Conservation (phyloP, 1,140 invertebrate species). For the Macrobrachium nipponense region DNA sequence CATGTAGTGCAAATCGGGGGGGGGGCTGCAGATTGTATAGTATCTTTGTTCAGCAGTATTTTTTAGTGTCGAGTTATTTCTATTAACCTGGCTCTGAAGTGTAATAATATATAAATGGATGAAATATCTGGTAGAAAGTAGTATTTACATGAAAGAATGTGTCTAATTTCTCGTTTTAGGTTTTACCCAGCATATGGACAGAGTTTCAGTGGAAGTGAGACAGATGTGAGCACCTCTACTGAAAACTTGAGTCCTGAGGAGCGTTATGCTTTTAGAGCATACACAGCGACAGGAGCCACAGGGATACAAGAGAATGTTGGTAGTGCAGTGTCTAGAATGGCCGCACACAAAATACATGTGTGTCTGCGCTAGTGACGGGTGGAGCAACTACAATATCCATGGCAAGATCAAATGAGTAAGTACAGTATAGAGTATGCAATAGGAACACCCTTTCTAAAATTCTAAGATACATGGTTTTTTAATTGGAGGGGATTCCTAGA, state of each 20-base stretch:
- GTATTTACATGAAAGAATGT: not conserved
- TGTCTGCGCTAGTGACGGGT: slow-evolving; percentile 28
- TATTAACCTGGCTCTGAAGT: no score
- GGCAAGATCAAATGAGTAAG: slow-evolving; percentile 53
- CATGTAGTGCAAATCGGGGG: no score
- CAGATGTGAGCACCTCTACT: slow-evolving; percentile 89
- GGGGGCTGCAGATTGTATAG: no score
- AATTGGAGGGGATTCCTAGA: no score
- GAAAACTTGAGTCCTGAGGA: slow-evolving; percentile 90
- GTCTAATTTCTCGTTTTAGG: not conserved
- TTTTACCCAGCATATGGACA: slow-evolving; percentile 69
- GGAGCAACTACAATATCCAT: slow-evolving; percentile 26
- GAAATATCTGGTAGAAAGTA: not conserved
- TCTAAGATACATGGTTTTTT: no score
- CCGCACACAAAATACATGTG: slow-evolving; percentile 62
- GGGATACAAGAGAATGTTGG: slow-evolving; percentile 80
- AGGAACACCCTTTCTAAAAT: not conserved
- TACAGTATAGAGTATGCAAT: not conserved
- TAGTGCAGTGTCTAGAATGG: slow-evolving; percentile 69
- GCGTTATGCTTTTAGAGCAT: slow-evolving; percentile 82
- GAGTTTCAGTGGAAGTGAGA: slow-evolving; percentile 87
- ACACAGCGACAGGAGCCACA: slow-evolving; percentile 90
- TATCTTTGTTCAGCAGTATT: no score
- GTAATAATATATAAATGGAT: not conserved
- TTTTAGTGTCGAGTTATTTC: no score